Conservation (phyloP, 1,140 invertebrate genomes). For the Tachypleus tridentatus region DNA sequence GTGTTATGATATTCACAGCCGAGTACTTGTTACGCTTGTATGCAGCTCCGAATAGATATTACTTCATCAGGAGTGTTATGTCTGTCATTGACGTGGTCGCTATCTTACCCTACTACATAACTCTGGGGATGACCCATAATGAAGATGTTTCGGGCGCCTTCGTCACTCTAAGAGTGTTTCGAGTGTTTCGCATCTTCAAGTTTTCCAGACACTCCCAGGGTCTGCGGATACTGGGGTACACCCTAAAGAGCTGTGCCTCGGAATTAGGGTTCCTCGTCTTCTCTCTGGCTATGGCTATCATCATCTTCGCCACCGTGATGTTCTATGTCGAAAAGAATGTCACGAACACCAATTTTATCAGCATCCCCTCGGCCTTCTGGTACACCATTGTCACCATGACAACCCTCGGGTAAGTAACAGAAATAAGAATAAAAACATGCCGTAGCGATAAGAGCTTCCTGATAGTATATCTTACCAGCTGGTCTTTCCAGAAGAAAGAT, state of each 20-base stretch:
- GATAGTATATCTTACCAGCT: no score
- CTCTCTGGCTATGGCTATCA: conserved; percentile 99
- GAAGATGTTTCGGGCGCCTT: conserved; percentile 98
- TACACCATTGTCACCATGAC: conserved; percentile 99
- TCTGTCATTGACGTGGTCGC: conserved; percentile 99
- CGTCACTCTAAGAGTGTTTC: conserved; percentile 94
- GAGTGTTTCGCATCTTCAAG: conserved; percentile 99
- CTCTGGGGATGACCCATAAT: conserved; percentile 90
- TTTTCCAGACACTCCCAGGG: conserved; percentile 99
- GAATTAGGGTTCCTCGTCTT: conserved; percentile 99
- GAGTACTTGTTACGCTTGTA: conserved; percentile 94
- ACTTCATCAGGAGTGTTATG: conserved; percentile 96
- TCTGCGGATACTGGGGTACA: conserved; percentile 94
- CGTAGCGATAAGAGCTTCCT: no score
- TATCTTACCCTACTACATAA: conserved; percentile 98
- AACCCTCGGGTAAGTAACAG: conserved; percentile 81
- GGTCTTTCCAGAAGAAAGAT: no score
- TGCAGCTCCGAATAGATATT: conserved; percentile 93
- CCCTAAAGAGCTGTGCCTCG: conserved; percentile 96
- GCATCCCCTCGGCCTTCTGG: conserved; percentile 98
- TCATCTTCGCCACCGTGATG: conserved; percentile 98
- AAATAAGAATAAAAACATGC: no score
- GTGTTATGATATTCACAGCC: conserved; percentile 99
- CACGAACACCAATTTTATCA: conserved; percentile 88
- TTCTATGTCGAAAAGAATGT: conserved; percentile 99